Conservation (phyloP, 2,888 invertebrate genomes). For the Nephrotoma flavescens region DNA sequence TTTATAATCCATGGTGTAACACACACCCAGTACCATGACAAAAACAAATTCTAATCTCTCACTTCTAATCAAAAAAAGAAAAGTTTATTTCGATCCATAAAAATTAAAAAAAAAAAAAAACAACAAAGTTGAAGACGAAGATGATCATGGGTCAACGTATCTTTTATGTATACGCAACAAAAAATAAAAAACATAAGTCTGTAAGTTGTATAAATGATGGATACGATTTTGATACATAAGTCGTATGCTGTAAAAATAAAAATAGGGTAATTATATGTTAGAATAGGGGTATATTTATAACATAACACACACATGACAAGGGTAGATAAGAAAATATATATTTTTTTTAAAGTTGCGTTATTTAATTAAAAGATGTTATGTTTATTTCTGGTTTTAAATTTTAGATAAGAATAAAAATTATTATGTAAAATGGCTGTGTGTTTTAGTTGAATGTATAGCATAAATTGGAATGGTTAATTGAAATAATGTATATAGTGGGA, state of each 20-base stretch:
- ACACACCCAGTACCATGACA: background rate
- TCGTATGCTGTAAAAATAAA: background rate
- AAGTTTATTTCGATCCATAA: background rate
- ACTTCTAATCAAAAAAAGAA: background rate
- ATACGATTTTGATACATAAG: background rate
- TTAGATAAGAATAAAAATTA: background rate
- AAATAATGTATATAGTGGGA: background rate
- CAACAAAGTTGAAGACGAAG: background rate
- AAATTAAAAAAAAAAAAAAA: background rate
- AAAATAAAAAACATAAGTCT: background rate
- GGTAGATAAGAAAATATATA: background rate
- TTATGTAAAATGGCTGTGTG: background rate
- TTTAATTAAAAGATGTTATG: background rate
- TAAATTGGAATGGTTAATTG: background rate
- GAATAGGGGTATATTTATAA: background rate
- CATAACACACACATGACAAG: background rate
- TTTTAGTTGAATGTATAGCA: background rate
- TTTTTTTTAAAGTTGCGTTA: background rate
- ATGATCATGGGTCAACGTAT: background rate
- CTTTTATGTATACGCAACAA: background rate
- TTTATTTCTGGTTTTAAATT: background rate
- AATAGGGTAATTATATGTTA: background rate
- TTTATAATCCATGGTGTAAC: background rate
- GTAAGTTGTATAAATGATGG: background rate
- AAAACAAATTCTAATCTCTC: background rate